Evolutionary conservation across 2,113 vertebrate genomes (phyloP).

Genomic region (Bolborhynchus lineola): DNA sequence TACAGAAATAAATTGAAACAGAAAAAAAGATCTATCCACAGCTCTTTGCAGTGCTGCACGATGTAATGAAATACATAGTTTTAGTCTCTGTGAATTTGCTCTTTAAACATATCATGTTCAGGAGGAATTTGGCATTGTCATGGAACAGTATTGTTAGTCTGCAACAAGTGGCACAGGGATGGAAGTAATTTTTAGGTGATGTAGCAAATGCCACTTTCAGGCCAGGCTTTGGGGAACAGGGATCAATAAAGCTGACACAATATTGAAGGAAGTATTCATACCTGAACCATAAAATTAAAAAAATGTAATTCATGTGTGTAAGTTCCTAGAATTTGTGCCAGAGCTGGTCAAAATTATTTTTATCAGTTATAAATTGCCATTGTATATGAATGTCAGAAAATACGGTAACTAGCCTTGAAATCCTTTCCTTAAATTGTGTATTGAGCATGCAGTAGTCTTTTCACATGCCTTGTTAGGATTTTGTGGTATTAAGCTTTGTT

Average conservation of each 20-base stretch:
- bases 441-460: background rate
- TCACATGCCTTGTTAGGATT: conserved; percentile 9
- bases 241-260: background rate
- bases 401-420: background rate
- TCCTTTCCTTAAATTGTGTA: background rate
- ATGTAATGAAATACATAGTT: background rate
- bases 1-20: background rate
- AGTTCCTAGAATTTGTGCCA: background rate
- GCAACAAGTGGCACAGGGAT: background rate
- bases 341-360: background rate
- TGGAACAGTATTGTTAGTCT: background rate
- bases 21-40: background rate
- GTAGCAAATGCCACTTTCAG: background rate
- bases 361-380: background rate
- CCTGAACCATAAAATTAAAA: background rate
- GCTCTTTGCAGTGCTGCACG: background rate
- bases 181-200: background rate
- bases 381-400: background rate
- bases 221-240: background rate
- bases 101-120: background rate
- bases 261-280: background rate
- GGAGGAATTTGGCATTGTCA: background rate
- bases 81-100: background rate
- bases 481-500: background rate
- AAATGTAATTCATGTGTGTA: background rate